Evolutionary conservation across 1,140 invertebrate species (phyloP), one percentile per base, ranked within the genome.

Genomic region (Drosophila novamexicana): DNA sequence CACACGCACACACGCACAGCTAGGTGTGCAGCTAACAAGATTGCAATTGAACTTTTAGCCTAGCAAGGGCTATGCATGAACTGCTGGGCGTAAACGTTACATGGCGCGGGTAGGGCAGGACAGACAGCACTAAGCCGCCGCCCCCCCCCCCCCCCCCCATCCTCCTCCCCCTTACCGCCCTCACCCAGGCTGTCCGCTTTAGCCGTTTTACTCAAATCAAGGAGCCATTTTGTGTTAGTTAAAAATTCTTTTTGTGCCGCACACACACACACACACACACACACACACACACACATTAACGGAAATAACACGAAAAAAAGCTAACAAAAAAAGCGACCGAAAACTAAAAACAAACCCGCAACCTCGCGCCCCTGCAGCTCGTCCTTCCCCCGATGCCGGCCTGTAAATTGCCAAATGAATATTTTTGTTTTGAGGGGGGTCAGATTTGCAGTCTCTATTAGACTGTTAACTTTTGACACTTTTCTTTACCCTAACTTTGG

Each of bases 191-290:
- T 37, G 42, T 37, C 42, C 56, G 40, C 47, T 63, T 62, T 70
- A 75, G 42, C 39, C 56, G 39, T 49, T 63, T 70, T 70, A 75
- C 66, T 75, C 81, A 86, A 86, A 89, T 83, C 84, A 82, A 76
- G 79, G 56, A 78, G 59, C 84, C 84, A 83, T 88, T 88, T 88
- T 70, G 66, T 77, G 84, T 88, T 88, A 89, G 84, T 88, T 88
- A 88, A 89, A 88, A 88, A 88, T 88, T 88, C 83, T 88, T 89
- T 88, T 88, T 88, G 84, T 39, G 32, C 45, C 10, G 45, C 62
- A 63, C 53, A 68, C 40, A 47, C 56, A 61, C 47, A 44, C 36
- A 10, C 52, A 59, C 54, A 69, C 59, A 64, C 10, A 58, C 53
- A 61, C 58, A 62, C 36, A 37, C 57, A 64, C 63, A 50, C 52